phyloP scores from a whole-genome alignment of 1,140 invertebrate species.

The Drosophila nikananu region DNA sequence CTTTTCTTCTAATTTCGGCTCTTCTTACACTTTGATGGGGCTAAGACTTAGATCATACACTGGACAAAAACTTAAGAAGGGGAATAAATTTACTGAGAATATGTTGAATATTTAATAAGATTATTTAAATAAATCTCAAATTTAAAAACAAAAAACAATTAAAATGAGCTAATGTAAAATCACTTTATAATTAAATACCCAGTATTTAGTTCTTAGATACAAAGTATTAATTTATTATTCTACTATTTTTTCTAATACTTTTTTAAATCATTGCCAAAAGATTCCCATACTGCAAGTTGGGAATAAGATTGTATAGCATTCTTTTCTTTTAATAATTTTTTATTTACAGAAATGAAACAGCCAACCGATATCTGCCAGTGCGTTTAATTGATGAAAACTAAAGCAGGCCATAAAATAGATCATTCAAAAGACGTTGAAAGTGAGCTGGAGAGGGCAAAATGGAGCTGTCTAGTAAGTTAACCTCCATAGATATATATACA shows the following conservation, averaged over 20 bases:
- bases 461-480: neutral
- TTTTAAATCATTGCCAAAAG: too few species aligned
- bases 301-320: too few species aligned
- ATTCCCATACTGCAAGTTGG: too few species aligned
- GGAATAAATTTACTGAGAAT: neutral
- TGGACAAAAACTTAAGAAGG: constrained; percentile 2
- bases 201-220: too few species aligned
- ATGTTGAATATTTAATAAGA: neutral
- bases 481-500: neutral
- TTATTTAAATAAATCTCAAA: too few species aligned
- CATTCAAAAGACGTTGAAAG: neutral
- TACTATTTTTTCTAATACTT: too few species aligned
- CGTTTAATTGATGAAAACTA: constrained; percentile 18
- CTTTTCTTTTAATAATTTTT: too few species aligned
- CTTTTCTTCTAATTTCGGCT: constrained; percentile 60
- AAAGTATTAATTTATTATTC: too few species aligned
- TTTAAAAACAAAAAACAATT: too few species aligned
- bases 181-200: too few species aligned
- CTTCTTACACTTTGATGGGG: constrained; percentile 27
- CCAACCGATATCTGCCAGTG: neutral
- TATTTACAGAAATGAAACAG: too few species aligned
- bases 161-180: too few species aligned
- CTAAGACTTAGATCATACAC: constrained; percentile 37
- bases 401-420: constrained; percentile 23
- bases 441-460: neutral